A percentile compares a stretch with the other conserved stretches of the same genome.
Evolutionary conservation across 2,113 vertebrate species (phyloP).

Genomic region (Loxodonta africana): DNA sequence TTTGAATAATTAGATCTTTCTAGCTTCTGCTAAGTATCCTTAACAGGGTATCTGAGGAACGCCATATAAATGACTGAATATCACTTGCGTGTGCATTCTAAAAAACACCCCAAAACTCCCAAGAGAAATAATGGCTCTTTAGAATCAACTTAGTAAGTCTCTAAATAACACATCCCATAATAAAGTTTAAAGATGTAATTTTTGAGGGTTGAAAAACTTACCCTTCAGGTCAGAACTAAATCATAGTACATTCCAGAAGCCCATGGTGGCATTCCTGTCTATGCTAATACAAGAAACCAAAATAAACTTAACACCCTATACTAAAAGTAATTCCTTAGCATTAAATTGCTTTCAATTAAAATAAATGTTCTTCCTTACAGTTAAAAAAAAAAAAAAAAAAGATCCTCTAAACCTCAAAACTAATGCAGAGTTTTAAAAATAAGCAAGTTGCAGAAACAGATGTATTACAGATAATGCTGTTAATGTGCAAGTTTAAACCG

Average conservation of each 20-base stretch:
- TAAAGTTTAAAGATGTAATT: slow-evolving; percentile 52
- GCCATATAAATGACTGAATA: slow-evolving; percentile 62
- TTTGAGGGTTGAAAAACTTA: slow-evolving; percentile 44
- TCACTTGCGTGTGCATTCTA: slow-evolving; percentile 68
- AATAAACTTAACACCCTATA: slow-evolving; percentile 29
- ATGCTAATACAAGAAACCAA: neutral
- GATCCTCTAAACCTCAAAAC: neutral
- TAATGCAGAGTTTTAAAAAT: slow-evolving; percentile 54
- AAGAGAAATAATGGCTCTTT: slow-evolving; percentile 50
- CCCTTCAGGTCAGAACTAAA: slow-evolving; percentile 54
- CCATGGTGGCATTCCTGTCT: neutral
- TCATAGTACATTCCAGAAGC: slow-evolving; percentile 5
- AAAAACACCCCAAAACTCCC: slow-evolving; percentile 41
- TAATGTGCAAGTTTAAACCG: slow-evolving; percentile 7
- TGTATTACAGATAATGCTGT: neutral
- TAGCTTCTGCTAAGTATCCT: slow-evolving; percentile 58
- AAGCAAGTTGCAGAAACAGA: neutral
- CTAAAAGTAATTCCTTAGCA: slow-evolving; percentile 76
- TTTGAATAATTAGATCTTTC: slow-evolving; percentile 71
- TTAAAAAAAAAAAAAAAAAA: neutral
- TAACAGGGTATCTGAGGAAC: slow-evolving; percentile 61
- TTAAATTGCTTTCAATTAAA: slow-evolving; percentile 77
- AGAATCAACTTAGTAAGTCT: slow-evolving; percentile 41
- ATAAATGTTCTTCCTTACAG: slow-evolving; percentile 74
- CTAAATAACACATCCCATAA: slow-evolving; percentile 18